Evolutionary conservation across 2,113 vertebrate species (phyloP), one percentile per base, ranked within the genome.

Genomic region (Pardalotus punctatus): DNA sequence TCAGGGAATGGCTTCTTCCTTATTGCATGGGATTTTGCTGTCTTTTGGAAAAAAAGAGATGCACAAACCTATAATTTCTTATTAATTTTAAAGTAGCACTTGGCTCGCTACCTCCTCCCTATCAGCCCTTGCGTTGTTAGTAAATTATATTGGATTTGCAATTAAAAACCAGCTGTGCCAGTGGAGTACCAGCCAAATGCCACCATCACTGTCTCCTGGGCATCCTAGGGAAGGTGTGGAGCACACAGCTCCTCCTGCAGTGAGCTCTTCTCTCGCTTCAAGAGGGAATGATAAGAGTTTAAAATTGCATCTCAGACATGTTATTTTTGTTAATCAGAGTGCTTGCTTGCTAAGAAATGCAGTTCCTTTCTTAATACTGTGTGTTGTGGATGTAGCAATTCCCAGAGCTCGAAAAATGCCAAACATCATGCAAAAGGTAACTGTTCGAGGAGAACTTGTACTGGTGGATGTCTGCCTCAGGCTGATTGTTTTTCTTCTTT

Each of bases 151-250:
- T 96, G 86, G 84, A 92, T 96, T 96, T 97, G 93, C 92, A 93
- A 78, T 97, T 95, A 94, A 96, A 93, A 96, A 86, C 91, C 97
- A 97, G 96, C 93, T 97, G 96, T 96, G 93, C 93, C 93, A 90
- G 73, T 77, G 76, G 80, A 66, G 83, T 88, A 72, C 85, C 88
- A 94, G 94, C 89, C 96, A 97, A 90, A 92, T 94, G 88, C 95
- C 91, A 92, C 87, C 61, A 10, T 84, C 82, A 20, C 80, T 25
- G 50, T 96, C 93, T 91, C 84, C 45, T 81, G 76, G 72, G 78
- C 1, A 3, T 96, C 95, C 90, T 89, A 53, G 36, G 90, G 86
- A 86, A 90, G 66, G 88, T 88, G 69, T 74, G 72, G 80, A 96
- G 67, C 57, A 21, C 61, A 20, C 48, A 69, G 65, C 83, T 89